A percentile compares a stretch with the other conserved stretches of the same genome.
These are phyloP conservation scores for Salticus scenicus DNA, from an alignment of 2,888 invertebrate species.

Conservation along the genomic window DNA sequence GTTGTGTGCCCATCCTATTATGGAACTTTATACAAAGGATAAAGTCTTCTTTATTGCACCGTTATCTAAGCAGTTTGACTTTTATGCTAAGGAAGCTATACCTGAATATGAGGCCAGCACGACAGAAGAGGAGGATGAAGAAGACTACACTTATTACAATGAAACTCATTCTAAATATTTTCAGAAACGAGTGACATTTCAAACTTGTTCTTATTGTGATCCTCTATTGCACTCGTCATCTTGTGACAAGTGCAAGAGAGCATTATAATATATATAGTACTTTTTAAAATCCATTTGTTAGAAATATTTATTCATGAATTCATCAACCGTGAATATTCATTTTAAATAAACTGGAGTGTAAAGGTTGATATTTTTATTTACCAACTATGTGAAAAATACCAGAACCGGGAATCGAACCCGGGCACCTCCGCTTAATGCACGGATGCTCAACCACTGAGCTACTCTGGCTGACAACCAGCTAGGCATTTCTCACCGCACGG, in stretches of 20 bases:
- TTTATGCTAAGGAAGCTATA: constrained; percentile 76
- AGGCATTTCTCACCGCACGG: no score
- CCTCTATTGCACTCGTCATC: constrained; percentile 38
- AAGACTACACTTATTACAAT: neutral
- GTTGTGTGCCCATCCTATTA: constrained; percentile 77
- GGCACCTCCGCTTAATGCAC: no score
- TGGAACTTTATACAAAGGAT: constrained; percentile 77
- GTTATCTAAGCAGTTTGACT: constrained; percentile 77
- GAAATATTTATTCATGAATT: no score
- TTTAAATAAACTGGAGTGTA: no score
- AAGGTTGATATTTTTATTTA: no score
- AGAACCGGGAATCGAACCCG: no score
- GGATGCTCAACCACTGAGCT: no score
- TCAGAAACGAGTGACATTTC: neutral
- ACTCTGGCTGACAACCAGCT: no score
- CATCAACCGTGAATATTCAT: no score
- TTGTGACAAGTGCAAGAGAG: constrained; percentile 32
- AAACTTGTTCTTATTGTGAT: constrained; percentile 32
- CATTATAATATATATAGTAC: no score
- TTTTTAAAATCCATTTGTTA: no score
- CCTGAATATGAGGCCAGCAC: constrained; percentile 43
- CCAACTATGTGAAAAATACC: no score
- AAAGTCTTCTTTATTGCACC: constrained; percentile 77
- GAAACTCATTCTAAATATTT: constrained; percentile 1
- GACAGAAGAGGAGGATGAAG: constrained; percentile 30